Percentiles rank a stretch among this genome's conserved stretches.
These are phyloP conservation scores for Tetraneura akinire DNA, from an alignment of 1,140 invertebrate species.

Conservation along the genomic window DNA sequence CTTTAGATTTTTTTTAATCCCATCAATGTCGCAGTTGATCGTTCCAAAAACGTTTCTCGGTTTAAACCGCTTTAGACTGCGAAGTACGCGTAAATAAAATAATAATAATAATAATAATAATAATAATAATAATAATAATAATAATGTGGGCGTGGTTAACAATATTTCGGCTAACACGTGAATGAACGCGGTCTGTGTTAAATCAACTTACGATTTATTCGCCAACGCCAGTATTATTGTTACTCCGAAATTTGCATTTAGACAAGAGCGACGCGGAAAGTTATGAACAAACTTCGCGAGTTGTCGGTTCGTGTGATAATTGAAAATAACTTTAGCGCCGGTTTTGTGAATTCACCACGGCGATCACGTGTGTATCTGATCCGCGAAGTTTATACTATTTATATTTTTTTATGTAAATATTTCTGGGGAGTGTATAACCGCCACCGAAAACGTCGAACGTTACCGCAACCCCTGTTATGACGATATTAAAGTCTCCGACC, in stretches of 20 bases:
- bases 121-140: too few relatives aligned
- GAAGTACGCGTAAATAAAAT: background rate
- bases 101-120: too few relatives aligned
- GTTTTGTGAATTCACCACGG: background rate
- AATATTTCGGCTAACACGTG: conserved; percentile 10
- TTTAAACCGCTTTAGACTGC: background rate
- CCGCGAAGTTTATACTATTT: conserved; percentile 13
- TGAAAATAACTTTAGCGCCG: conserved; percentile 17
- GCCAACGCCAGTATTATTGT: background rate
- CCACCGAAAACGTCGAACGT: too few relatives aligned
- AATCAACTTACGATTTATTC: conserved; percentile 34
- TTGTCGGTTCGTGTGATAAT: background rate
- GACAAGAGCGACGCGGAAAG: conserved; percentile 13
- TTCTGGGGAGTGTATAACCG: too few relatives aligned
- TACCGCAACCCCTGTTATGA: too few relatives aligned
- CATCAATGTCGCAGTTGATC: background rate
- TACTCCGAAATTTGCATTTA: conserved; percentile 38
- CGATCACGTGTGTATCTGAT: background rate
- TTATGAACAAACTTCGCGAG: conserved; percentile 48
- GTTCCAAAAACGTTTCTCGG: background rate
- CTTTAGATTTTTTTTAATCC: background rate
- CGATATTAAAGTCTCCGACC: too few relatives aligned
- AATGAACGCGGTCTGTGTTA: conserved; percentile 15
- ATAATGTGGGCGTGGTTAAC: conserved; percentile 5
- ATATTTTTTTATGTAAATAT: background rate